Percentiles rank a stretch among this genome's conserved stretches.
phyloP scores from a whole-genome alignment of 2,113 vertebrate genomes.

The Apteryx owenii region DNA sequence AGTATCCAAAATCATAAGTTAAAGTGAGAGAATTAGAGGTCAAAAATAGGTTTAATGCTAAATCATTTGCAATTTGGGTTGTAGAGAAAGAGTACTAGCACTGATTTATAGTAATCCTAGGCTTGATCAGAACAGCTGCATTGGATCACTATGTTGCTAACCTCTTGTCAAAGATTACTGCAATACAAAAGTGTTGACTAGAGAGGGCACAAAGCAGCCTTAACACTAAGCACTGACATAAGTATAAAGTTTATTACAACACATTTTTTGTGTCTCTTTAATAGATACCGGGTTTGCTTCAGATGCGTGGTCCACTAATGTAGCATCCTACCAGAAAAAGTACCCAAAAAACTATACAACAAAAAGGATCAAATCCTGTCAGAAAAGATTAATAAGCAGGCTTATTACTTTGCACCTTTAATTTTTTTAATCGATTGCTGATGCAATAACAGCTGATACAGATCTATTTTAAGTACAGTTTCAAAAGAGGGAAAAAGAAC shows the following conservation, averaged over 20 bases:
- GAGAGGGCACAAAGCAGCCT: neutral
- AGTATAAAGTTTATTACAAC: neutral
- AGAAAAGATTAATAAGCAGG: neutral
- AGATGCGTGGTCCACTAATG: neutral
- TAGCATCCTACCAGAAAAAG: neutral
- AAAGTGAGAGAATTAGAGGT: neutral
- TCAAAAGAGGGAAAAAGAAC: neutral
- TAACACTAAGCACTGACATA: neutral
- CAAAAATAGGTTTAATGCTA: neutral
- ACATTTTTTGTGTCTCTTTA: neutral
- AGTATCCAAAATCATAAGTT: neutral
- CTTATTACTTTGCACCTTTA: neutral
- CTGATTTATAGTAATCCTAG: accelerated
- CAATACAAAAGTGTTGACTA: neutral
- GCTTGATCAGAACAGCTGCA: neutral
- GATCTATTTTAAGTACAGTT: neutral
- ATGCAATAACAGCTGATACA: neutral
- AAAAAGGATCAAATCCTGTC: neutral
- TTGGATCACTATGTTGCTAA: neutral
- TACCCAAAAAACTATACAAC: neutral
- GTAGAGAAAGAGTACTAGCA: neutral
- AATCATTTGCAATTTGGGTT: neutral
- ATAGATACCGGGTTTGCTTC: neutral
- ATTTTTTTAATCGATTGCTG: neutral
- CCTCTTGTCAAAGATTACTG: neutral